These are phyloP conservation scores for Onychorhynchus coronatus DNA, from an alignment of 2,113 vertebrate genomes.

Conservation along the genomic window DNA sequence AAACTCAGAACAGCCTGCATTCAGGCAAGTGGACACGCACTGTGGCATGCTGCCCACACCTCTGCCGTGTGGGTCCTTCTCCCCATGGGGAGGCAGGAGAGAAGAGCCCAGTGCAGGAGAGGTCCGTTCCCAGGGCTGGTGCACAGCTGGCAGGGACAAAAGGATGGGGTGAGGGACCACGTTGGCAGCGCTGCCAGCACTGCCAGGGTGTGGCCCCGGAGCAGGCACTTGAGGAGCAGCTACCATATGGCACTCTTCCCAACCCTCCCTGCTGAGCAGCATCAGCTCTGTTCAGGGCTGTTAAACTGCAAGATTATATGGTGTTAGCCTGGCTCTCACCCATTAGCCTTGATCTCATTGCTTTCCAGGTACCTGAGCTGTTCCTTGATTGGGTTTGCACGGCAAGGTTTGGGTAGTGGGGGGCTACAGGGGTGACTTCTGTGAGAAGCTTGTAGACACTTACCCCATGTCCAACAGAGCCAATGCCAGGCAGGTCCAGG, in stretches of 20 bases:
- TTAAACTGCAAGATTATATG: not conserved
- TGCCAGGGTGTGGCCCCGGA: not conserved
- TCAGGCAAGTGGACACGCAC: rapidly evolving
- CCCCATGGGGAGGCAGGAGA: not conserved
- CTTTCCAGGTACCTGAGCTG: not conserved
- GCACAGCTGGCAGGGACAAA: not conserved
- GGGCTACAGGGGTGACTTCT: not conserved
- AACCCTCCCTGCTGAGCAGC: not conserved
- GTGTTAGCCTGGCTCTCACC: not conserved
- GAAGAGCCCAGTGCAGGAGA: not conserved
- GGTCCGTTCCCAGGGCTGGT: rapidly evolving
- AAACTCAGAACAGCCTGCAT: not conserved
- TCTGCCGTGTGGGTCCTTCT: not conserved
- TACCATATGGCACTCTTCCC: not conserved
- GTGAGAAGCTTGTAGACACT: not conserved
- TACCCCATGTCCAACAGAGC: not conserved
- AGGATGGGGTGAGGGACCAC: not conserved
- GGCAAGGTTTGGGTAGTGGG: not conserved
- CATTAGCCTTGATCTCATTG: not conserved
- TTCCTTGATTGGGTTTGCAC: not conserved
- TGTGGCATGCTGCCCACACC: rapidly evolving
- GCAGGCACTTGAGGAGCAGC: not conserved
- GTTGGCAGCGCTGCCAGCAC: rapidly evolving
- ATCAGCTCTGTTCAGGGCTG: not conserved
- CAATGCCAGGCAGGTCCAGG: not conserved